phyloP scores from a whole-genome alignment of 2,888 invertebrate species.

The Teinopalpus imperialis region DNA sequence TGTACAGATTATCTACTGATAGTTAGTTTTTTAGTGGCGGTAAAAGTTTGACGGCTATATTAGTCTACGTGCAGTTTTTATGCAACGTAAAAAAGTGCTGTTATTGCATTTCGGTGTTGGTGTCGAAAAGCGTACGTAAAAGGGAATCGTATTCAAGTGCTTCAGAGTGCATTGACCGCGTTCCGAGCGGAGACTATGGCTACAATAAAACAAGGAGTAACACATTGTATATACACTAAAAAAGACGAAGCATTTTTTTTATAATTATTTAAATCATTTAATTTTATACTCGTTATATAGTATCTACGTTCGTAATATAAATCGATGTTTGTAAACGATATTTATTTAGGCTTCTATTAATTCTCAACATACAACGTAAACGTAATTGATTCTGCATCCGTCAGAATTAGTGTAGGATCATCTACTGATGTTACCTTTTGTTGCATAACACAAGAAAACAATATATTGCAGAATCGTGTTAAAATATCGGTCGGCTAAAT shows the following conservation, averaged over 20 bases:
- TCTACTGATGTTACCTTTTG: slow-evolving; percentile 55
- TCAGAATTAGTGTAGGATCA: too few species aligned
- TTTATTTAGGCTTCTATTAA: too few species aligned
- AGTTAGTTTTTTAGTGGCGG: too few species aligned
- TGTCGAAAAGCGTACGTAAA: slow-evolving; percentile 36
- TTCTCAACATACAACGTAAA: too few species aligned
- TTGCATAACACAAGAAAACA: slow-evolving; percentile 54
- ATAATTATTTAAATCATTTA: too few species aligned
- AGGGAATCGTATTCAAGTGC: slow-evolving; percentile 32
- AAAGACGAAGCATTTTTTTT: slow-evolving; percentile 1
- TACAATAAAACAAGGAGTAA: slow-evolving; percentile 27
- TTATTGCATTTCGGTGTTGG: slow-evolving; percentile 29
- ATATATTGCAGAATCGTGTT: slow-evolving; percentile 47
- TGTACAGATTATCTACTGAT: too few species aligned
- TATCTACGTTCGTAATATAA: too few species aligned
- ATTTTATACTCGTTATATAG: too few species aligned
- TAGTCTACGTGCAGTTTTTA: slow-evolving; percentile 28
- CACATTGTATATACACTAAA: neutral
- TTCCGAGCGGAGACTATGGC: slow-evolving; percentile 23
- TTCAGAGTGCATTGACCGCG: slow-evolving; percentile 38
- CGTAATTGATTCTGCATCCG: too few species aligned
- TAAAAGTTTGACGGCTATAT: too few species aligned
- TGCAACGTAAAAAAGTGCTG: slow-evolving; percentile 24
- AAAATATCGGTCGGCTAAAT: slow-evolving; percentile 64
- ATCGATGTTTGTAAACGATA: too few species aligned